Percentiles rank a stretch among this genome's conserved stretches.
phyloP scores from a whole-genome alignment of 37 sponge, comb jelly and placozoan species.

The Cliona cf. orientalis region DNA sequence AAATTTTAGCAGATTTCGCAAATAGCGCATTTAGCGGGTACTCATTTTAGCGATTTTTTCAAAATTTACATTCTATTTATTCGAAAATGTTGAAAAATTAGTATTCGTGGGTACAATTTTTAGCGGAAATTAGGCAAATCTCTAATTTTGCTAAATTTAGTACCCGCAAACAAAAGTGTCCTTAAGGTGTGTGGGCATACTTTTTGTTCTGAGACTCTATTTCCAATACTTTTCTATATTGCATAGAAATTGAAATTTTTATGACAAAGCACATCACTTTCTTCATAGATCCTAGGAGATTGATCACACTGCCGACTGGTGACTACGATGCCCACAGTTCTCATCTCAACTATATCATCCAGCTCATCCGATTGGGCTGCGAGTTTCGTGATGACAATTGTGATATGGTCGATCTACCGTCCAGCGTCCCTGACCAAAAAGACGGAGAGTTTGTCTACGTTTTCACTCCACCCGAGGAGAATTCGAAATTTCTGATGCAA shows the following conservation, averaged over 20 bases:
- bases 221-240: neutral
- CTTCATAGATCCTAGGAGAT: slow-evolving; percentile 12
- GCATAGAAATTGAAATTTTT: no score
- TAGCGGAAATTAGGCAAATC: no score
- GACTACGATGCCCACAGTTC: slow-evolving; percentile 16
- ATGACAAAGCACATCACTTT: no score
- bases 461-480: neutral
- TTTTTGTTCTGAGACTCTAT: neutral
- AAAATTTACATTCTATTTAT: no score
- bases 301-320: slow-evolving; percentile 3
- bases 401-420: neutral
- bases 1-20: no score
- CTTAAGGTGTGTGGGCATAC: neutral
- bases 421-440: neutral
- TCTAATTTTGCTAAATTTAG: no score
- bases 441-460: neutral
- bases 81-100: no score
- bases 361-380: slow-evolving; percentile 54
- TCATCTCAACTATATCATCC: slow-evolving; percentile 1
- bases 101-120: no score
- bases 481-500: neutral
- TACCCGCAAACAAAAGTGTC: no score
- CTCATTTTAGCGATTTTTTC: no score
- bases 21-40: no score
- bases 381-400: neutral